Evolutionary conservation across 2,113 vertebrate species (phyloP), one percentile per base, ranked within the genome.

Genomic region (Otus sunia): DNA sequence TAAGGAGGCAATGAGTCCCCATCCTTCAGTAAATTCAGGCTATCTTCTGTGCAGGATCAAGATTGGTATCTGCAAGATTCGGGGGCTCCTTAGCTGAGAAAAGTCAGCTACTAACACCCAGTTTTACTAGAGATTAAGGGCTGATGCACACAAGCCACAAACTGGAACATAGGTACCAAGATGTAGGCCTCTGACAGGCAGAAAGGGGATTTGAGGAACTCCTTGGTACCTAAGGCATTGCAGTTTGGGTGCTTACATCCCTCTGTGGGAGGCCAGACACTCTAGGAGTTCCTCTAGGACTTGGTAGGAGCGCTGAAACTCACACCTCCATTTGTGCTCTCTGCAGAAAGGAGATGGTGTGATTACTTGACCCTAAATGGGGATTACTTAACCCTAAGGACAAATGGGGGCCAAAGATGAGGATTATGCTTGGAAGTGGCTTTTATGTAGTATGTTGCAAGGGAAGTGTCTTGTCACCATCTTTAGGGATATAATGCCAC

Each of bases 401-500:
- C 4, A 69, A 63, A 49, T 2, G 15, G 7, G 50, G 36, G 19
- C 20, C n/a, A 37, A 43, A 64, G 7, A 11, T 37, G 17, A 86
- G 11, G 22, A 17, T 8, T 64, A 12, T 5, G 15, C 12, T n/a
- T 56, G 18, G 36, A 60, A 84, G 20, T 37, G 43, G 21, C 25
- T 88, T 88, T 74, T 34, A 68, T 62, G 29, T 69, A 72, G n/a
- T 50, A 30, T 6, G 53, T 11, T 85, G n/a, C 1, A 1, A 37
- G 41, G 27, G 30, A 16, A 8, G 0, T 1, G 12, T 12, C 49
- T 41, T 78, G 68, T 69, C 49, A 81, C 60, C 53, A 88, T 95
- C 89, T 95, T 88, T 86, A 79, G 78, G 71, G 71, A 69, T 95
- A 80, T 66, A 94, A 92, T 97, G 86, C 95, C 95, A 96, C 92